Percentiles rank a stretch among this genome's conserved stretches.
Evolutionary conservation across 2,113 vertebrate species (phyloP).

Genomic region (Hippoglossus stenolepis): DNA sequence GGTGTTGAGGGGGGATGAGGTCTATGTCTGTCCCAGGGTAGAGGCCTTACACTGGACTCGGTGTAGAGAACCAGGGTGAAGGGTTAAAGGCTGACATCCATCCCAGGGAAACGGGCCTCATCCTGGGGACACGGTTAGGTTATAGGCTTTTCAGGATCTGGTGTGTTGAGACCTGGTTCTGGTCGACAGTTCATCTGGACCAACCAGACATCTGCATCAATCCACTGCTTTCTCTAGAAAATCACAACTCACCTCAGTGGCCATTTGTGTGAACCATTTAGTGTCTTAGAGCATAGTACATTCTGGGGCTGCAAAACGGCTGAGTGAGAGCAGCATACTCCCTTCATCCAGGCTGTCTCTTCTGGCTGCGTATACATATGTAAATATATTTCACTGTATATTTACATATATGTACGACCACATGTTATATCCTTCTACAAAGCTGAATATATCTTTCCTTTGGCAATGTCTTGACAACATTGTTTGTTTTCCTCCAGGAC

Average conservation of each 20-base stretch:
- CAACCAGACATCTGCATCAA: conserved; percentile 59
- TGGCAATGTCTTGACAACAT: conserved; percentile 63
- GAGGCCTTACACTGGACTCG: conserved; percentile 48
- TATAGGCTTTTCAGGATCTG: conserved; percentile 42
- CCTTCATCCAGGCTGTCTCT: conserved; percentile 60
- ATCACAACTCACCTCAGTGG: conserved; percentile 16
- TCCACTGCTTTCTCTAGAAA: conserved; percentile 58
- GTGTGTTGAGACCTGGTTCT: conserved; percentile 67
- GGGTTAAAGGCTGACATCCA: conserved; percentile 61
- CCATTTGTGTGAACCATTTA: conserved; percentile 42
- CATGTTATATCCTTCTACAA: conserved; percentile 50
- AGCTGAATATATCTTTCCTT: conserved; percentile 73
- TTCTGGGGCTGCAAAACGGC: conserved; percentile 32
- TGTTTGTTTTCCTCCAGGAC: conserved; percentile 64
- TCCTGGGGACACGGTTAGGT: conserved; percentile 49
- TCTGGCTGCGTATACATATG: conserved; percentile 64
- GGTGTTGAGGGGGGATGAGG: conserved; percentile 35
- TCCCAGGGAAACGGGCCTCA: conserved; percentile 56
- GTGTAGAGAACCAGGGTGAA: conserved; percentile 40
- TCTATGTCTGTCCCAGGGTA: conserved; percentile 33
- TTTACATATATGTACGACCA: conserved; percentile 64
- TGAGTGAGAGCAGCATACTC: conserved; percentile 36
- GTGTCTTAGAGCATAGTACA: conserved; percentile 47
- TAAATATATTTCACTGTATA: conserved; percentile 65
- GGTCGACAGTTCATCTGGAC: conserved; percentile 62